A percentile compares a stretch with the other conserved stretches of the same genome.
These are phyloP conservation scores for Andricus grossulariae DNA, from an alignment of 1,140 invertebrate genomes.

Conservation along the genomic window DNA sequence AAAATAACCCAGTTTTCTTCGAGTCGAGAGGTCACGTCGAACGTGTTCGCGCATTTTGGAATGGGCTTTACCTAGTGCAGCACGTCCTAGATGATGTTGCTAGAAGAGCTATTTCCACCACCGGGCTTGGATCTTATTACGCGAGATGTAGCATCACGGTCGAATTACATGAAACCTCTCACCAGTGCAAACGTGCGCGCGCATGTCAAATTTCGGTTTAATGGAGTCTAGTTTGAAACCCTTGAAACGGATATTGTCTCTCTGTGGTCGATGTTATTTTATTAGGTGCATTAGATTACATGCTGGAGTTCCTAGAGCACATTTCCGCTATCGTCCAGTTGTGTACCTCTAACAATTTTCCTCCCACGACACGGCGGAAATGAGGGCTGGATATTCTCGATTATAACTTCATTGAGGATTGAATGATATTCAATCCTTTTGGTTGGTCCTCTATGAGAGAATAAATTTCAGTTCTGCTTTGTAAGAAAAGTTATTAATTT, in stretches of 20 bases:
- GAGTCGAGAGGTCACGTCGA: slow-evolving; percentile 46
- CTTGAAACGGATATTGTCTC: slow-evolving; percentile 10
- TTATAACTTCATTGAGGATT: too few species aligned
- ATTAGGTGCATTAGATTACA: slow-evolving; percentile 1
- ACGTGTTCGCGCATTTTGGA: slow-evolving; percentile 49
- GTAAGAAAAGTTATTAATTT: too few species aligned
- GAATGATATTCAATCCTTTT: too few species aligned
- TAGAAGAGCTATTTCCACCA: slow-evolving; percentile 54
- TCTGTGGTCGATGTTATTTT: slow-evolving; percentile 1
- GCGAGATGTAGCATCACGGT: slow-evolving; percentile 53
- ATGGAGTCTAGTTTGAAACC: slow-evolving; percentile 42
- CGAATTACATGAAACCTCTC: slow-evolving; percentile 52
- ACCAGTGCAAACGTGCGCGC: slow-evolving; percentile 42
- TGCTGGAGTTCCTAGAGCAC: background rate
- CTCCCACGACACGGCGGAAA: too few species aligned
- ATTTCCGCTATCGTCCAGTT: slow-evolving; percentile 7
- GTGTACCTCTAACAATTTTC: background rate
- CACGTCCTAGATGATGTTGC: slow-evolving; percentile 46
- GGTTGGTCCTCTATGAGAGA: too few species aligned
- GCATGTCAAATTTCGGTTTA: slow-evolving; percentile 47
- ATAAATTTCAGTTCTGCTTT: too few species aligned
- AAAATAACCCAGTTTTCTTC: slow-evolving; percentile 50
- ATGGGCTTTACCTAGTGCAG: slow-evolving; percentile 32
- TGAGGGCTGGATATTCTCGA: too few species aligned
- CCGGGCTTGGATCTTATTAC: slow-evolving; percentile 55